These are phyloP conservation scores for Halichoeres trimaculatus DNA, from an alignment of 2,113 vertebrate genomes.

Conservation along the genomic window DNA sequence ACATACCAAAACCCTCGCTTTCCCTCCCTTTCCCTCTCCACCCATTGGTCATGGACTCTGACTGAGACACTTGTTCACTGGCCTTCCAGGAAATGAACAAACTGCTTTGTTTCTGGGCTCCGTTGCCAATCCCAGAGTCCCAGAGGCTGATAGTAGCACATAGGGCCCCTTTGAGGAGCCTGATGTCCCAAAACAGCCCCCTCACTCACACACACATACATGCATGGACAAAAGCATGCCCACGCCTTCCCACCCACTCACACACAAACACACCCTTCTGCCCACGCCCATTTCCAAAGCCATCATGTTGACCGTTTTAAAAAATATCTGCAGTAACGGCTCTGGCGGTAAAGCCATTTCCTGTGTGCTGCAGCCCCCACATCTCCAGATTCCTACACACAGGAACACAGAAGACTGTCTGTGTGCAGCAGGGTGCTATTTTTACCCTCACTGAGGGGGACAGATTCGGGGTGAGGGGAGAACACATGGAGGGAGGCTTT, in stretches of 20 bases:
- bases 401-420: slow-evolving; percentile 69
- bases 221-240: slow-evolving; percentile 40
- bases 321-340: slow-evolving; percentile 66
- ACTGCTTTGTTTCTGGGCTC: slow-evolving; percentile 76
- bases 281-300: slow-evolving; percentile 63
- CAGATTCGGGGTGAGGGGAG: slow-evolving; percentile 34
- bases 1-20: slow-evolving; percentile 29
- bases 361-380: slow-evolving; percentile 73
- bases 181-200: slow-evolving; percentile 69
- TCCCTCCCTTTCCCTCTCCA: slow-evolving; percentile 42
- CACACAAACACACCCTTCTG: slow-evolving; percentile 66
- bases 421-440: slow-evolving; percentile 71
- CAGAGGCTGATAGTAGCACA: slow-evolving; percentile 76
- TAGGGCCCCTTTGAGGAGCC: slow-evolving; percentile 71
- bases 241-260: slow-evolving; percentile 21
- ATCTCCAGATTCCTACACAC: slow-evolving; percentile 71
- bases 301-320: slow-evolving; percentile 64
- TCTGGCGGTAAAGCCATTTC: slow-evolving; percentile 73
- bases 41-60: slow-evolving; percentile 50
- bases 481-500: slow-evolving; percentile 33
- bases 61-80: slow-evolving; percentile 74
- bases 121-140: slow-evolving; percentile 71
- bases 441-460: slow-evolving; percentile 70
- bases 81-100: slow-evolving; percentile 79
- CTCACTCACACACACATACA: slow-evolving; percentile 58